phyloP scores from a whole-genome alignment of 2,113 vertebrate species.

The Setophaga kirtlandii region DNA sequence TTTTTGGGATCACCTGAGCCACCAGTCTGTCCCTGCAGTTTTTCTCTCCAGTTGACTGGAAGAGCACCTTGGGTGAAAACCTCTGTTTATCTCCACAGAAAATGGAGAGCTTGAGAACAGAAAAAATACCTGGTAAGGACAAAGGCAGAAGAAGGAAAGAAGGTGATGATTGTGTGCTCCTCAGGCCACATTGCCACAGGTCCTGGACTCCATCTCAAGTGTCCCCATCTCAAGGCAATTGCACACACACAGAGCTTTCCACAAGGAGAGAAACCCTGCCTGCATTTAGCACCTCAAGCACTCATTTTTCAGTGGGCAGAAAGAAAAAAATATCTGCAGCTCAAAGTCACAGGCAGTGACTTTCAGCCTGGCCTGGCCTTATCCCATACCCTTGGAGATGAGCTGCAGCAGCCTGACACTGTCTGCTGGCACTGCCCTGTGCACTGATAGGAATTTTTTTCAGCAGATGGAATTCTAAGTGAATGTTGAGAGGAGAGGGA shows the following conservation, averaged over 20 bases:
- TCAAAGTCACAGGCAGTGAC: background rate
- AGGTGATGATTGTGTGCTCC: background rate
- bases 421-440: background rate
- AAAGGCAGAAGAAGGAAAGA: background rate
- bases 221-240: background rate
- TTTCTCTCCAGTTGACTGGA: background rate
- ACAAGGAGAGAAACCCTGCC: background rate
- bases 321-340: background rate
- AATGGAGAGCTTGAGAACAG: background rate
- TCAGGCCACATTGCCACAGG: background rate
- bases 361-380: background rate
- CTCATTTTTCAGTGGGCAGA: background rate
- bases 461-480: background rate
- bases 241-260: background rate
- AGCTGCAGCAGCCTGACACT: background rate
- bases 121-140: background rate
- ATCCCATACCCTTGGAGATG: background rate
- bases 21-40: background rate
- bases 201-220: background rate
- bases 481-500: background rate
- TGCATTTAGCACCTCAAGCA: background rate
- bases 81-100: background rate
- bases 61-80: background rate
- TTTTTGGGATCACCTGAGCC: background rate
- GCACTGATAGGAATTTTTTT: accelerated